Conservation (phyloP, 2,797 vertebrate genomes). For the Enteromius mattozi region DNA sequence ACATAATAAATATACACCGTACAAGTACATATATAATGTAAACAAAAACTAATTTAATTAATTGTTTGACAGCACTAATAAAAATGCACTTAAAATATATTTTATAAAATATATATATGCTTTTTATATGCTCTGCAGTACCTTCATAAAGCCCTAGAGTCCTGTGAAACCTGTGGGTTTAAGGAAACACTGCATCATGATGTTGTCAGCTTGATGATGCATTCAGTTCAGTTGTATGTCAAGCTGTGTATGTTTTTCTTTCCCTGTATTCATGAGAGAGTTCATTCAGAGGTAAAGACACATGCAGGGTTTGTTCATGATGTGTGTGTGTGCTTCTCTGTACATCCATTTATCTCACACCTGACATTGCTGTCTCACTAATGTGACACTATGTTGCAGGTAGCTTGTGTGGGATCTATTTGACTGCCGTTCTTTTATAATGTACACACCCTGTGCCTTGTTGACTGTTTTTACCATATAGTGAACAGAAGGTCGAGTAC, state of each 20-base stretch:
- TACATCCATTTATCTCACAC: not conserved
- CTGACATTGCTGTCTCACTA: not conserved
- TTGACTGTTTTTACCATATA: slow-evolving; percentile 32
- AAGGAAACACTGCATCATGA: not conserved
- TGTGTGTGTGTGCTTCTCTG: not conserved
- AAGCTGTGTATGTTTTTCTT: not conserved
- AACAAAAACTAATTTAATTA: no score
- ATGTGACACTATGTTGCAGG: not conserved
- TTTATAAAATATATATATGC: not conserved
- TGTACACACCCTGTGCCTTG: slow-evolving; percentile 4
- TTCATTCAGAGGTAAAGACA: not conserved
- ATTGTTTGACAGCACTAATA: no score
- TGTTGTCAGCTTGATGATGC: not conserved
- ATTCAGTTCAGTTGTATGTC: not conserved
- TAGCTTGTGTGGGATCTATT: not conserved
- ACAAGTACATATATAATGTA: no score
- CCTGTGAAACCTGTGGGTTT: not conserved
- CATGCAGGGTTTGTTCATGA: slow-evolving; percentile 4
- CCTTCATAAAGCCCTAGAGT: not conserved
- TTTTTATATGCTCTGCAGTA: not conserved
- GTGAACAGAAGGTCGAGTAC: slow-evolving; percentile 51
- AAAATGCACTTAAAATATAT: not conserved
- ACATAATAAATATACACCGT: no score
- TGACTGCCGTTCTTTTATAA: not conserved
- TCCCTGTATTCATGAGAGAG: slow-evolving; percentile 12